Conservation (phyloP, 2,113 vertebrate genomes). For the Scomber colias region DNA sequence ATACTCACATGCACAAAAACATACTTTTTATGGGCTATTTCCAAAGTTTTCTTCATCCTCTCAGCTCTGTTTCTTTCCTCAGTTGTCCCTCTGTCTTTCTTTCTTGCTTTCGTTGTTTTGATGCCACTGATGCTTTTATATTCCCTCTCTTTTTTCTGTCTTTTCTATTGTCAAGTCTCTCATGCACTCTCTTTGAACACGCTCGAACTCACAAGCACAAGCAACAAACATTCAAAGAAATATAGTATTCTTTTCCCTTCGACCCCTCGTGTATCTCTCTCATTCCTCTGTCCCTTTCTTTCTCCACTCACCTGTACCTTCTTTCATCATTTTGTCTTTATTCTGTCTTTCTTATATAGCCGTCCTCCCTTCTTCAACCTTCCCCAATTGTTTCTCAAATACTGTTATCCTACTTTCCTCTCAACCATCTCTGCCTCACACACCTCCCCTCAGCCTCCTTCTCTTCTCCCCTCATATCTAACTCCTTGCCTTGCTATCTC, state of each 20-base stretch:
- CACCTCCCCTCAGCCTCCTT: background rate
- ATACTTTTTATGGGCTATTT: constrained; percentile 36
- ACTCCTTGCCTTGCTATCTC: background rate
- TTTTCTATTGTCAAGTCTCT: constrained; percentile 65
- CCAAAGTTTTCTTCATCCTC: constrained; percentile 47
- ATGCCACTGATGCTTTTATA: constrained; percentile 62
- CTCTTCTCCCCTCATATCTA: background rate
- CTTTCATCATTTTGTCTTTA: constrained; percentile 14
- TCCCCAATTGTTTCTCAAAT: constrained; percentile 8
- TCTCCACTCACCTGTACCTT: constrained; percentile 17
- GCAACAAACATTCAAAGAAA: constrained; percentile 31
- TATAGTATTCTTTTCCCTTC: constrained; percentile 4
- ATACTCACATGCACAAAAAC: constrained; percentile 15
- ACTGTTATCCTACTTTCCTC: background rate
- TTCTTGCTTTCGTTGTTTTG: constrained; percentile 59
- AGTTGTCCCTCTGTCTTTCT: constrained; percentile 43
- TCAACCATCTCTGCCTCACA: background rate
- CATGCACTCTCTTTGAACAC: constrained; percentile 54
- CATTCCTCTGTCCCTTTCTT: constrained; percentile 18
- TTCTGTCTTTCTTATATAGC: constrained; percentile 10
- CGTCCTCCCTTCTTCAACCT: constrained; percentile 24
- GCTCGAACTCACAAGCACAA: constrained; percentile 26
- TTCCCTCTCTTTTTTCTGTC: constrained; percentile 33
- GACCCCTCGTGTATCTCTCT: constrained; percentile 36
- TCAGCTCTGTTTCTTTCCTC: constrained; percentile 21